phyloP scores from a whole-genome alignment of 2,888 invertebrate species.

The Thecophora atra region DNA sequence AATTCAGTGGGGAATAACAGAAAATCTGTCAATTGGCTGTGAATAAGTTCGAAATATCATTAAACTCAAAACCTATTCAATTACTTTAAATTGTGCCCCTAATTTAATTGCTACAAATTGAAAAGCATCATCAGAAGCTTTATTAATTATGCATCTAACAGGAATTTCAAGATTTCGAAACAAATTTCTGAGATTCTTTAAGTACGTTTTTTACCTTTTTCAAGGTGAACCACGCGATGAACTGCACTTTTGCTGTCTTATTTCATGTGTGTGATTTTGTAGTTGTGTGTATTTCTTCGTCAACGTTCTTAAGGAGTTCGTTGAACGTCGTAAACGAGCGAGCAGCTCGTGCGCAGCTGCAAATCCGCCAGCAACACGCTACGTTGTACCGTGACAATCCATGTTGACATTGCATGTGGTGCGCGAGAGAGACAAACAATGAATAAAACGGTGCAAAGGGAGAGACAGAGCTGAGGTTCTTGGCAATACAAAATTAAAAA shows the following conservation, averaged over 20 bases:
- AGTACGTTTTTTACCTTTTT: constrained; percentile 4
- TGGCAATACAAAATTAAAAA: too few relatives aligned
- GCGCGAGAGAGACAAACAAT: neutral
- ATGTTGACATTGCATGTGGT: constrained; percentile 25
- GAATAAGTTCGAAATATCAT: too few relatives aligned
- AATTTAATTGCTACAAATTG: too few relatives aligned
- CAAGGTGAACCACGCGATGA: constrained; percentile 3
- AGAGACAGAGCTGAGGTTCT: too few relatives aligned
- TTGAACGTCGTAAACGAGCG: constrained; percentile 22
- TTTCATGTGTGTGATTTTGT: neutral
- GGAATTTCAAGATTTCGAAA: constrained; percentile 9
- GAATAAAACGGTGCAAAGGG: neutral
- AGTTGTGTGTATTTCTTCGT: constrained; percentile 1
- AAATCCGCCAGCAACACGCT: neutral
- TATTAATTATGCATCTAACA: neutral
- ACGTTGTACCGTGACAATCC: constrained; percentile 22
- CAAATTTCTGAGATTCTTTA: neutral
- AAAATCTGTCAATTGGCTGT: too few relatives aligned
- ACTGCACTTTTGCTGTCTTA: neutral
- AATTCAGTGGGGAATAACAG: too few relatives aligned
- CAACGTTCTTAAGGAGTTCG: constrained; percentile 27
- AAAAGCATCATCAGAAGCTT: too few relatives aligned
- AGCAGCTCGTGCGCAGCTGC: constrained; percentile 26
- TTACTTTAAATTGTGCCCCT: too few relatives aligned
- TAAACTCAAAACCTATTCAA: too few relatives aligned